Evolutionary conservation across 2,888 invertebrate genomes (phyloP), one percentile per base, ranked within the genome.

Genomic region (Anthophora plumipes): DNA sequence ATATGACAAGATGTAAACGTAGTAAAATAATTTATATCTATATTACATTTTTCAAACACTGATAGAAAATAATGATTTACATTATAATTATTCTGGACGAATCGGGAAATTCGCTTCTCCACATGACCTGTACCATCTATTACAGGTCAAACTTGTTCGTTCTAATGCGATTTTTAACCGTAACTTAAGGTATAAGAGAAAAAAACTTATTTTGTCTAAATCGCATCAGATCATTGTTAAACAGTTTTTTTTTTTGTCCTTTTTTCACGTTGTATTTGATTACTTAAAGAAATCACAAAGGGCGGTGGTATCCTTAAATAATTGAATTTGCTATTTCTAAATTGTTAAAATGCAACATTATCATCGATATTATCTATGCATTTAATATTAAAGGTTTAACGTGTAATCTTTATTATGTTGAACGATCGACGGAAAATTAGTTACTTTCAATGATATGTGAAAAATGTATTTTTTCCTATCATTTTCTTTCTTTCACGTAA

Each of bases 41-140:
- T 86, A 90, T 89, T 87, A 85, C 77, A 85, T 73, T 84, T 77
- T 60, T 79, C 66, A 77, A 82, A 67, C 74, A 55, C 64, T 54
- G 48, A 72, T 64, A 54, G 20, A 69, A 43, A 77, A 79, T 66
- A 73, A 66, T 68, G 25, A 71, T 70, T 67, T 70, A 61, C 64
- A 72, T 72, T 74, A 43, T 81, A 72, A 63, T 48, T 55, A 63
- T 41, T 71, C 73, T 81, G 73, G 80, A 89, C 90, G 86, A 89
- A 90, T 90, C 83, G 69, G 86, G 86, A 85, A 90, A 88, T 89
- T 90, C 88, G 87, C 83, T 86, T 78, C 76, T 77, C 67, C 41
- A 60, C 41, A 66, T 73, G 81, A 82, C 73, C 60, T 61, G 71
- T 69, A 70, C 20, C 67, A 54, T 55, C 57, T 77, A 68, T 66